phyloP scores from a whole-genome alignment of 2,888 invertebrate species.

The Itoplectis maculator region DNA sequence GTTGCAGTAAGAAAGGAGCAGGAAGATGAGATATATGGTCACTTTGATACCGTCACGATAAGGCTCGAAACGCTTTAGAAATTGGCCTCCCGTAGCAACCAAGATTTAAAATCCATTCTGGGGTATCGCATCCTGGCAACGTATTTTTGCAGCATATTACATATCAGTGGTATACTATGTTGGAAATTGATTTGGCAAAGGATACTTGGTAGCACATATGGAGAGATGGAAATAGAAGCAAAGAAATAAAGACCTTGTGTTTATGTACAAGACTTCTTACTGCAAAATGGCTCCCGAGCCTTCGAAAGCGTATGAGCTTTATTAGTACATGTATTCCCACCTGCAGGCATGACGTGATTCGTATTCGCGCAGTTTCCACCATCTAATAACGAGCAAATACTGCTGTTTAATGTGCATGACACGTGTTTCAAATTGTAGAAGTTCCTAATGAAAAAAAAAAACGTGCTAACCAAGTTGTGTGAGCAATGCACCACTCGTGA shows the following conservation, averaged over 20 bases:
- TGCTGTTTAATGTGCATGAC: not conserved
- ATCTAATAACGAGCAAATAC: not conserved
- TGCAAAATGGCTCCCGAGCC: too few species aligned
- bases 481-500: not conserved
- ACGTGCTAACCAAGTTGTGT: not conserved
- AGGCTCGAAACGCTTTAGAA: too few species aligned
- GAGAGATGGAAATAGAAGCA: not conserved
- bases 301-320: not conserved
- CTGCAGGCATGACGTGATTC: not conserved
- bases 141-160: too few species aligned
- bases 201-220: not conserved
- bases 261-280: not conserved
- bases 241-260: not conserved
- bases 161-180: too few species aligned
- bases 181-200: conserved; percentile 28
- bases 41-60: too few species aligned
- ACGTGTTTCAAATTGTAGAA: not conserved
- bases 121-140: too few species aligned
- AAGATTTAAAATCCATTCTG: too few species aligned
- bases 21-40: too few species aligned
- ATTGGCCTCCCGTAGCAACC: too few species aligned
- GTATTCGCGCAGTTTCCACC: not conserved
- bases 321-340: not conserved
- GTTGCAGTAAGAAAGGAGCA: too few species aligned
- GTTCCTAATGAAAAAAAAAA: not conserved